These are phyloP conservation scores for Marmota monax DNA, from an alignment of 2,113 vertebrate genomes.

Conservation along the genomic window DNA sequence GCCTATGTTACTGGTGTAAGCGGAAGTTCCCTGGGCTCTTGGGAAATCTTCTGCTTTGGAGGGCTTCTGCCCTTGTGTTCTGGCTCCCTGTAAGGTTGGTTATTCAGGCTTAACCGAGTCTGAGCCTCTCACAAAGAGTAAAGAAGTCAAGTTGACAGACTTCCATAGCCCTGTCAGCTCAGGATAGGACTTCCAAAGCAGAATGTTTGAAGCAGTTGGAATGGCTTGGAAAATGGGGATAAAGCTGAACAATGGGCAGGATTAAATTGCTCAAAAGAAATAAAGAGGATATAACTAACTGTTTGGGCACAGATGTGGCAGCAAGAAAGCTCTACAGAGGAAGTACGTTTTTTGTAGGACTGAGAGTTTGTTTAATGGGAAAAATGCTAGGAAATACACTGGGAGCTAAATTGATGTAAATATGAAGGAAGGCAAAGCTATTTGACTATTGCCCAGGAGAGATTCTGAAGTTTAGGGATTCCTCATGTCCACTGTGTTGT, in stretches of 20 bases:
- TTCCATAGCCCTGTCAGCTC: background rate
- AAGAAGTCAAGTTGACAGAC: background rate
- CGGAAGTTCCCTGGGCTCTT: background rate
- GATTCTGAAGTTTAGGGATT: background rate
- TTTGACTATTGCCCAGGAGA: background rate
- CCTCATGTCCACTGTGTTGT: background rate
- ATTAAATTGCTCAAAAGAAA: background rate
- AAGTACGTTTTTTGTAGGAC: background rate
- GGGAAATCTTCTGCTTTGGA: rapidly evolving
- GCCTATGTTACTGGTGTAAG: constrained; percentile 25
- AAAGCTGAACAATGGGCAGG: background rate
- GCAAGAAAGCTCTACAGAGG: background rate
- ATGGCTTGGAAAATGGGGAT: constrained; percentile 5
- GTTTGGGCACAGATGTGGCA: background rate
- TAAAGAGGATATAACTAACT: background rate
- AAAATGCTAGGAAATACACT: background rate
- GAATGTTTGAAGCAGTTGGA: background rate
- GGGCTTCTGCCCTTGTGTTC: rapidly evolving
- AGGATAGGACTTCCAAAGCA: background rate
- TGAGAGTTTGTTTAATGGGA: background rate
- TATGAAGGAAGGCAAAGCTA: background rate
- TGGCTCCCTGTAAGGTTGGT: rapidly evolving
- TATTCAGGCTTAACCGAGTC: no score
- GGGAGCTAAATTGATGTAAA: background rate
- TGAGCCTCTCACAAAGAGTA: background rate